Percentiles rank a stretch among this genome's conserved stretches.
phyloP scores from a whole-genome alignment of 2,797 vertebrate genomes.

The Sebastes vulpes region DNA sequence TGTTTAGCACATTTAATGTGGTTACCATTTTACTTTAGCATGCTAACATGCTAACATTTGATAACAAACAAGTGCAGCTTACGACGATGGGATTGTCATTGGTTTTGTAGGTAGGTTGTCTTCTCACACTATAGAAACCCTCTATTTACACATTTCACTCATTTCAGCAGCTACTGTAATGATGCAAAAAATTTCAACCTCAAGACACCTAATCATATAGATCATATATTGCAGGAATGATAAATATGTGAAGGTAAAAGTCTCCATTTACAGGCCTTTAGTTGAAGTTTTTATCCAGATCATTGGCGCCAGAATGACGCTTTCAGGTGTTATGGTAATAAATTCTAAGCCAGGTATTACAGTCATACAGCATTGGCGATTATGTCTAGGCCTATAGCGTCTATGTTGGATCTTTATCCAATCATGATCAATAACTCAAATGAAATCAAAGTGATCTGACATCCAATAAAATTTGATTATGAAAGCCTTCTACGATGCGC shows the following conservation, averaged over 20 bases:
- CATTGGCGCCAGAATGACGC: neutral
- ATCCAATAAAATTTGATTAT: neutral
- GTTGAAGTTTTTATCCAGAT: neutral
- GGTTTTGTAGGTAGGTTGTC: neutral
- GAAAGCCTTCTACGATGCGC: no score
- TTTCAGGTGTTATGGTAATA: neutral
- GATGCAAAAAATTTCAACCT: neutral
- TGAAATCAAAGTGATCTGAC: neutral
- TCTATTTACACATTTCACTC: neutral
- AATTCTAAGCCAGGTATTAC: neutral
- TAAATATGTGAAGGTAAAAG: neutral
- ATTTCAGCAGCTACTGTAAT: neutral
- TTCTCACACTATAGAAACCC: neutral
- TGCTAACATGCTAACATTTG: neutral
- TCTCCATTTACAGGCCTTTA: neutral
- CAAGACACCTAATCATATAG: neutral
- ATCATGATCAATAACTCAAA: neutral
- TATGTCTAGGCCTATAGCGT: neutral
- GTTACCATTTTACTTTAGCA: neutral
- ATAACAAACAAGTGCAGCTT: neutral
- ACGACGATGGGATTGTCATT: neutral
- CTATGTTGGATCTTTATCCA: neutral
- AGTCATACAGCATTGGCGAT: neutral
- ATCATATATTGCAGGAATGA: neutral
- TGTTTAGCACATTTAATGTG: neutral